These are phyloP conservation scores for Oxycera nigricornis DNA, from an alignment of 2,888 invertebrate genomes.

Conservation along the genomic window DNA sequence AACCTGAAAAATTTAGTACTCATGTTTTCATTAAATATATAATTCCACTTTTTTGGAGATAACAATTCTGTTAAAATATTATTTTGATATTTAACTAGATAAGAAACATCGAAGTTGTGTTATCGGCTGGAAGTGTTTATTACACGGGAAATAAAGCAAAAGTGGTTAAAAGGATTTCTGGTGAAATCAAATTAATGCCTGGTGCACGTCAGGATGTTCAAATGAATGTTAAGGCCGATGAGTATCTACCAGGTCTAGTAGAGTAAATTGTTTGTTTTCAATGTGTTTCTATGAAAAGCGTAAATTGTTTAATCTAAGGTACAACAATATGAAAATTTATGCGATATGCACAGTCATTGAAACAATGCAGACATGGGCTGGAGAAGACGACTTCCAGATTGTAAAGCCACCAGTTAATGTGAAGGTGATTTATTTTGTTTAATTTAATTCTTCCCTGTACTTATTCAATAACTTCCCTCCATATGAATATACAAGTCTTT, in stretches of 20 bases:
- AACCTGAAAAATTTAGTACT: too few species aligned
- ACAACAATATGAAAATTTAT: constrained; percentile 77
- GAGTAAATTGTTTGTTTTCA: constrained; percentile 65
- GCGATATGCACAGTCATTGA: constrained; percentile 80
- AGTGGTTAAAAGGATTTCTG: constrained; percentile 73
- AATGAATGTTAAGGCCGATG: constrained; percentile 69
- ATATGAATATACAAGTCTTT: background rate
- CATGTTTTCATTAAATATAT: too few species aligned
- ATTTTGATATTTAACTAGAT: constrained; percentile 48
- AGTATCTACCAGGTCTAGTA: constrained; percentile 79
- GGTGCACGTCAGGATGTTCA: constrained; percentile 67
- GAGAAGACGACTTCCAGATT: constrained; percentile 82
- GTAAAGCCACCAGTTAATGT: constrained; percentile 74
- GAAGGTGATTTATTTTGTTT: constrained; percentile 69
- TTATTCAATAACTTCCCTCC: too few species aligned
- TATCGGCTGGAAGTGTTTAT: constrained; percentile 74
- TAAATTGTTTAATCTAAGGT: constrained; percentile 30
- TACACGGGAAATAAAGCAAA: constrained; percentile 79
- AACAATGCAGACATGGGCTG: constrained; percentile 83
- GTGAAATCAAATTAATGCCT: constrained; percentile 70
- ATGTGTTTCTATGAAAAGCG: background rate
- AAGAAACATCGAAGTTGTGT: constrained; percentile 71
- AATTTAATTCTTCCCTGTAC: too few species aligned
- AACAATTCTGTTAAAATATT: background rate
- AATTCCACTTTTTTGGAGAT: background rate